Base-by-base conservation (phyloP, 1,140 invertebrate genomes). In the Leucophenga varia region DNA sequence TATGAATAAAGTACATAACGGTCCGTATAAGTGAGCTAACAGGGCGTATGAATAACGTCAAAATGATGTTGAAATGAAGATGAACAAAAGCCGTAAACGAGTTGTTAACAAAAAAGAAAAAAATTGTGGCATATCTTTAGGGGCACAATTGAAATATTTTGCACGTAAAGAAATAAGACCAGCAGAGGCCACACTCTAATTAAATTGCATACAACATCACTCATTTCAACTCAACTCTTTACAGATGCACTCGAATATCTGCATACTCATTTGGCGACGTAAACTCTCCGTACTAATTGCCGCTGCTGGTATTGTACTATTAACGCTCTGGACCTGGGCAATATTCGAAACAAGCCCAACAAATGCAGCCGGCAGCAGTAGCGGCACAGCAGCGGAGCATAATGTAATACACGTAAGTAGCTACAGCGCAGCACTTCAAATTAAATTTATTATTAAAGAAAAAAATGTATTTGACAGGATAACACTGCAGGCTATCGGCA, bases 171-270 rank as follows among this genome's bases (percentile, higher is more conserved):
- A 32, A 32, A 34, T 39, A 40, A 34, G 12, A 34, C 13, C 12
- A 34, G 39, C n/a, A n/a, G n/a, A n/a, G n/a, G 13, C 35, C 16
- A 37, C 14, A 37, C 35, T 17, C 6, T 16, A 37, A 17, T 41
- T 21, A 32, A 19, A 16, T 17, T 43, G 9, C 10, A 9, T 34
- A n/a, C 16, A n/a, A 13, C 31, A n/a, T 18, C 18, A 47, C 34
- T 45, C 18, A 20, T 19, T 34, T 9, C 12, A 4, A 25, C 6
- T 17, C 14, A 22, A 22, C 9, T 21, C 2, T 10, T 43, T 57
- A 38, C 54, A 74, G 71, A 74, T 71, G 70, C 71, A 74, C 61
- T 71, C 67, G 43, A 71, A 68, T 55, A 42, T 74, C 34, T 52
- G 67, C 40, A 60, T 71, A 55, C 56, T 67, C 55, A 54, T 74